phyloP scores from a whole-genome alignment of 2,797 vertebrate genomes.

The Macroramphosus scolopax region DNA sequence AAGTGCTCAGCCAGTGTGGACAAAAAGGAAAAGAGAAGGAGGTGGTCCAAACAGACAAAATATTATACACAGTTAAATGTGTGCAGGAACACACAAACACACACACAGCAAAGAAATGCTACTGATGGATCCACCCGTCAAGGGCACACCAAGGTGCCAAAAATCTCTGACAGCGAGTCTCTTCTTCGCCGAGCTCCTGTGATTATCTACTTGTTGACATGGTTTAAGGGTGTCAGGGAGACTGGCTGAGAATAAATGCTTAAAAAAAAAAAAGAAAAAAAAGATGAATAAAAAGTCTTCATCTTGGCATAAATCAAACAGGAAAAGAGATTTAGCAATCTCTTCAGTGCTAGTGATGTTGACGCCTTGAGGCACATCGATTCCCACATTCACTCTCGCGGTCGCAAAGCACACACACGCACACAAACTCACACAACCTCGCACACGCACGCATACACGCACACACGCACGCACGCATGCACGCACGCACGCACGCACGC shows the following conservation, averaged over 20 bases:
- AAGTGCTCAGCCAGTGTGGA: constrained; percentile 57
- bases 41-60: constrained; percentile 28
- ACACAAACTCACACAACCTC: constrained; percentile 10
- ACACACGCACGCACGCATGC: background rate
- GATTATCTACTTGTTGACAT: constrained; percentile 51
- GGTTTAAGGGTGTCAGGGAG: constrained; percentile 40
- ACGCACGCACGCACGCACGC: constrained; percentile 7
- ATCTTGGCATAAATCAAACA: constrained; percentile 38
- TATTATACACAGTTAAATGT: constrained; percentile 34
- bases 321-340: constrained; percentile 24
- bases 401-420: too few species aligned
- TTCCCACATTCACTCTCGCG: constrained; percentile 23
- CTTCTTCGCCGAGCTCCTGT: constrained; percentile 39
- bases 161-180: constrained; percentile 55
- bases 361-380: constrained; percentile 22
- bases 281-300: constrained; percentile 19
- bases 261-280: background rate
- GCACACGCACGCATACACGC: background rate
- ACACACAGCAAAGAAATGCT: too few species aligned
- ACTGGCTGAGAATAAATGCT: constrained; percentile 34
- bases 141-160: constrained; percentile 54
- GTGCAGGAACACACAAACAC: too few species aligned
- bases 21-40: constrained; percentile 8
- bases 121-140: constrained; percentile 49
- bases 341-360: constrained; percentile 33